Evolutionary conservation across 2,888 invertebrate species (phyloP).

Genomic region (Xylota sylvarum): DNA sequence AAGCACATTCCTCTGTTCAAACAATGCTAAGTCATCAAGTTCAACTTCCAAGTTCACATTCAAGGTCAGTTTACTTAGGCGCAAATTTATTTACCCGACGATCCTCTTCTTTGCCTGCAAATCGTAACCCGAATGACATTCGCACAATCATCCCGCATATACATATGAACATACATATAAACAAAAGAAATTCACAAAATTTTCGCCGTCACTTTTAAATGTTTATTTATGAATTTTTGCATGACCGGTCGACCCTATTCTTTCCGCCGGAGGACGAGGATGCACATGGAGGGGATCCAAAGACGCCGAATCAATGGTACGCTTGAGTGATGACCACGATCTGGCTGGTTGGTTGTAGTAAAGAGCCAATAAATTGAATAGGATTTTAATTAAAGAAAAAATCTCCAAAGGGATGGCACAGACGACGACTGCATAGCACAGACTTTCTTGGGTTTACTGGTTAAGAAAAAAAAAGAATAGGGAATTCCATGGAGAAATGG

Average conservation of each 20-base stretch:
- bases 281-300: neutral
- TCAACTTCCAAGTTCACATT: constrained; percentile 4
- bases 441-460: constrained; percentile 8
- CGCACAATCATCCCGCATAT: neutral
- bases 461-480: neutral
- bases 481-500: constrained; percentile 4
- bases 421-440: neutral
- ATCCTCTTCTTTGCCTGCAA: neutral
- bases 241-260: constrained; percentile 17
- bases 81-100: constrained; percentile 11
- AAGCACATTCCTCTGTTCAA: neutral
- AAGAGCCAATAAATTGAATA: constrained; percentile 50
- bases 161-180: neutral
- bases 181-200: constrained; percentile 22
- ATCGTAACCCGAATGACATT: neutral
- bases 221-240: constrained; percentile 55
- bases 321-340: constrained; percentile 13
- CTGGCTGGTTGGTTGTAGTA: constrained; percentile 31
- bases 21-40: neutral
- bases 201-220: constrained; percentile 6
- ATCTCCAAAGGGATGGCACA: neutral
- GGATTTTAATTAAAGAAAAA: constrained; percentile 51
- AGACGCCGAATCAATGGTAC: constrained; percentile 14
- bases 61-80: constrained; percentile 23
- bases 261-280: neutral